Conservation (phyloP, 2,113 vertebrate genomes). For the Gila orcuttii region DNA sequence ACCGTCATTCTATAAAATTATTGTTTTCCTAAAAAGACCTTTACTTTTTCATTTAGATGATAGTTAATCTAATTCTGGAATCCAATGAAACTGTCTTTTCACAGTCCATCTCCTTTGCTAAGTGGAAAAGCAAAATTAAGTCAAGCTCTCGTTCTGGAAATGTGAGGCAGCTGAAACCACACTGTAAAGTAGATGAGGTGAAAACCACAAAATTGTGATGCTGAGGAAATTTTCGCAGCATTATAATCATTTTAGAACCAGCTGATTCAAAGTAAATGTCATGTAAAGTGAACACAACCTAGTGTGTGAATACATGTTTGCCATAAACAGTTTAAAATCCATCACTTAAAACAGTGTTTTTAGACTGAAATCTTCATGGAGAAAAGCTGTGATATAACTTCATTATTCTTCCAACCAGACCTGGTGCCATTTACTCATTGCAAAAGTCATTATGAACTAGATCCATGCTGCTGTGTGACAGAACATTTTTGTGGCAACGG, state of each 20-base stretch:
- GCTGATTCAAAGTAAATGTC: not conserved
- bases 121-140: not conserved
- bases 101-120: not conserved
- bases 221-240: not conserved
- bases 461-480: not conserved
- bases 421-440: not conserved
- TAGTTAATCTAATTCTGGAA: not conserved
- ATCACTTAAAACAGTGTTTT: not conserved
- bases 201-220: constrained; percentile 19
- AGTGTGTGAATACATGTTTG: not conserved
- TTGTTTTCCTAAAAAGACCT: not conserved
- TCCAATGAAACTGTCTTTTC: not conserved
- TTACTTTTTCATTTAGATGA: not conserved
- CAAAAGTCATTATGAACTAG: not conserved
- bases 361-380: not conserved
- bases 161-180: not conserved
- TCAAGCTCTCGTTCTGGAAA: constrained; percentile 28
- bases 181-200: constrained; percentile 31
- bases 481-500: constrained; percentile 16
- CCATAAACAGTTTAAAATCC: not conserved
- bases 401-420: not conserved
- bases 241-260: not conserved
- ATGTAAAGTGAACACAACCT: not conserved
- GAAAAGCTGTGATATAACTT: not conserved
- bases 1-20: not conserved